A percentile compares a stretch with the other conserved stretches of the same genome.
phyloP scores from a whole-genome alignment of 2,888 invertebrate genomes.

The Blastobasis adustella region DNA sequence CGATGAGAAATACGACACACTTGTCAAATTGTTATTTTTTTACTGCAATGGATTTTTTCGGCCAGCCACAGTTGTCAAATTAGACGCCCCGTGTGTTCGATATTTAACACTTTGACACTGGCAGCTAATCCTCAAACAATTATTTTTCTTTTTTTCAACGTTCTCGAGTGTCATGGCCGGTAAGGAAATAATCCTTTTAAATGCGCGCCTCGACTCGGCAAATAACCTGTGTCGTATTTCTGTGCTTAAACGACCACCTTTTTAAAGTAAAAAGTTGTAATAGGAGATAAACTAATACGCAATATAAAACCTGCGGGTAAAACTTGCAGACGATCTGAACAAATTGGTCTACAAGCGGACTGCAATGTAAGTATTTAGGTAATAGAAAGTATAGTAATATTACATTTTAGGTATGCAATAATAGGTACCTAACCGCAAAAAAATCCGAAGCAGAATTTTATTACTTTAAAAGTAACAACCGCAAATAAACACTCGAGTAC shows the following conservation, averaged over 20 bases:
- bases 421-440: too few relatives aligned
- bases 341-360: too few relatives aligned
- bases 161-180: slow-evolving; percentile 62
- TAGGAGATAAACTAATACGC: slow-evolving; percentile 28
- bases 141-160: slow-evolving; percentile 46
- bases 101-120: slow-evolving; percentile 75
- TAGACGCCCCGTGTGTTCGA: slow-evolving; percentile 63
- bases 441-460: too few relatives aligned
- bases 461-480: too few relatives aligned
- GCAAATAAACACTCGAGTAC: too few relatives aligned
- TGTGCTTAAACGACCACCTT: slow-evolving; percentile 29
- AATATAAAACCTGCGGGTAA: too few relatives aligned
- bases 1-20: slow-evolving; percentile 63
- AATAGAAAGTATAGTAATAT: too few relatives aligned
- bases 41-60: slow-evolving; percentile 33
- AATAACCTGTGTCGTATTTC: slow-evolving; percentile 62
- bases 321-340: too few relatives aligned
- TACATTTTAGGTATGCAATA: too few relatives aligned
- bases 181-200: slow-evolving; percentile 67
- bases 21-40: slow-evolving; percentile 54
- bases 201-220: slow-evolving; percentile 41
- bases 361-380: too few relatives aligned
- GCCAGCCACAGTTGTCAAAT: slow-evolving; percentile 64
- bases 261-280: slow-evolving; percentile 43
- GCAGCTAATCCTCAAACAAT: slow-evolving; percentile 68